A percentile compares a stretch with the other conserved stretches of the same genome.
phyloP scores from a whole-genome alignment of 2,797 vertebrate species.

The Meriones psammophilus region DNA sequence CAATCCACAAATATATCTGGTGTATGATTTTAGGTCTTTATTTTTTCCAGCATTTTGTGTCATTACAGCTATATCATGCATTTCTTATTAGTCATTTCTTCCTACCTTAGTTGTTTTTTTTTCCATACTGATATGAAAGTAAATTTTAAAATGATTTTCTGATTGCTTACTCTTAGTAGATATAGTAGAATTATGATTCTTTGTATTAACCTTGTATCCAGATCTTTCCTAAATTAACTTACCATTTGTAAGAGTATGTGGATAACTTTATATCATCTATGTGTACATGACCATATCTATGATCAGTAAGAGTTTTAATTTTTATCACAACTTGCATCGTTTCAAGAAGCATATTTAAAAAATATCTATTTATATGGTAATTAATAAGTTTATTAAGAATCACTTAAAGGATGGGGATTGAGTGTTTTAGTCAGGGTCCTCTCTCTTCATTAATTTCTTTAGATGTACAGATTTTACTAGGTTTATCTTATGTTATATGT shows the following conservation, averaged over 20 bases:
- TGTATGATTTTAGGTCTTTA: background rate
- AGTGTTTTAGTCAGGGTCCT: too few relatives aligned
- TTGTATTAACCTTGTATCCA: background rate
- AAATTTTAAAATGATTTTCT: slow-evolving; percentile 7
- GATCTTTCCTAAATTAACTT: background rate
- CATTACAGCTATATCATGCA: background rate
- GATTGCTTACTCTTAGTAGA: background rate
- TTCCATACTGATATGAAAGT: background rate
- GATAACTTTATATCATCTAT: background rate
- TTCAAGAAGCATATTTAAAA: background rate
- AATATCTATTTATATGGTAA: too few relatives aligned
- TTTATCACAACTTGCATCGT: slow-evolving; percentile 22
- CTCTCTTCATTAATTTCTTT: too few relatives aligned
- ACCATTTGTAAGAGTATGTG: background rate
- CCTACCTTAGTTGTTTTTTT: background rate
- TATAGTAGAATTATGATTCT: background rate
- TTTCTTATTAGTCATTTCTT: slow-evolving; percentile 15
- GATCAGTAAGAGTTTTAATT: background rate
- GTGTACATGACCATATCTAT: background rate
- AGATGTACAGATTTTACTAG: too few relatives aligned
- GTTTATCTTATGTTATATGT: too few relatives aligned
- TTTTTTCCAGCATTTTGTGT: background rate
- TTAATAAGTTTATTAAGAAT: background rate
- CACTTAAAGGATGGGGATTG: background rate
- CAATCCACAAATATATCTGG: background rate